These are phyloP conservation scores for Anagrus nilaparvatae DNA, from an alignment of 1,140 invertebrate species.

Conservation along the genomic window DNA sequence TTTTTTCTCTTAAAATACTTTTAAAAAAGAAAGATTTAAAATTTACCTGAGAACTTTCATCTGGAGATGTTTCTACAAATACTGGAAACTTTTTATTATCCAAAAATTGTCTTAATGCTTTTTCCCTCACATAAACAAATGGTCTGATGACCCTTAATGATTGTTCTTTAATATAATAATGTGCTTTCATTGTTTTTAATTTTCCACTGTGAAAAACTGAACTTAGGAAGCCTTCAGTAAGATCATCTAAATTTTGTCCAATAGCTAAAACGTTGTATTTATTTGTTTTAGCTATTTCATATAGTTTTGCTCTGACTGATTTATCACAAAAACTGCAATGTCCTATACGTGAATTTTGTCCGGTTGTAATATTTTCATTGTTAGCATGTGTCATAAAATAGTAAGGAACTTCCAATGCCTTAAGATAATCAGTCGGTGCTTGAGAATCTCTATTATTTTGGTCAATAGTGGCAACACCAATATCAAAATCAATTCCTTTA, in stretches of 20 bases:
- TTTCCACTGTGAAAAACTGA: conserved; percentile 73
- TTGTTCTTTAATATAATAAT: conserved; percentile 65
- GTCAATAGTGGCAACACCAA: conserved; percentile 68
- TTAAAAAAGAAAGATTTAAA: neutral
- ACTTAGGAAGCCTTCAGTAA: conserved; percentile 74
- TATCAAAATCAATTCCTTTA: conserved; percentile 64
- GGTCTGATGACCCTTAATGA: conserved; percentile 77
- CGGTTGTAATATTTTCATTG: conserved; percentile 6
- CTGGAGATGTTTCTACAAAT: conserved; percentile 51
- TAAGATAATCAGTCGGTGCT: conserved; percentile 56
- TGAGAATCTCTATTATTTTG: conserved; percentile 54
- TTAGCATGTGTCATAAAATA: conserved; percentile 47
- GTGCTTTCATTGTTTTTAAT: conserved; percentile 71
- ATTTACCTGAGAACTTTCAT: conserved; percentile 50
- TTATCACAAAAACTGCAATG: conserved; percentile 59
- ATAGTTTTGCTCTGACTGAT: conserved; percentile 62
- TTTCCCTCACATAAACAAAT: conserved; percentile 77
- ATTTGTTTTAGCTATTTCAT: conserved; percentile 60
- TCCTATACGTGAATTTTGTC: conserved; percentile 6
- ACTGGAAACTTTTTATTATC: conserved; percentile 56
- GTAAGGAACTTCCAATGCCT: conserved; percentile 55
- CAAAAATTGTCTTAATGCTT: conserved; percentile 57
- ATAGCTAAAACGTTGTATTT: conserved; percentile 78
- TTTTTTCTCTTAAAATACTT: neutral
- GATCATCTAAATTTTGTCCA: conserved; percentile 79